Percentiles rank a stretch among this genome's conserved stretches.
Evolutionary conservation across 2,888 invertebrate species (phyloP).

Genomic region (Pharmacophagus antenor): DNA sequence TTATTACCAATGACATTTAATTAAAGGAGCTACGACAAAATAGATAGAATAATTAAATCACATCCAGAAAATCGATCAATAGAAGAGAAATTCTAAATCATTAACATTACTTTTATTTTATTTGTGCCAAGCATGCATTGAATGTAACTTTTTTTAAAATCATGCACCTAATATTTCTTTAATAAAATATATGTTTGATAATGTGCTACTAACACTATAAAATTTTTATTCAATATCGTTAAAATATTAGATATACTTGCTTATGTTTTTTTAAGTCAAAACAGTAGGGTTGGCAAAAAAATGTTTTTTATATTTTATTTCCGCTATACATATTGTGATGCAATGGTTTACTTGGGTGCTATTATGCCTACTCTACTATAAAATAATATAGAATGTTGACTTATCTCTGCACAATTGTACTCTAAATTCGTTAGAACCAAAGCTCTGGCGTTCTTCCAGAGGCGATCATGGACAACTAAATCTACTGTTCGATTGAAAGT

Average conservation of each 20-base stretch:
- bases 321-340: no score
- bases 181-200: not conserved
- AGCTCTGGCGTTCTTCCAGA: conserved; percentile 56
- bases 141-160: not conserved
- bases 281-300: not conserved
- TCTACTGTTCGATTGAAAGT: conserved; percentile 39
- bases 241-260: not conserved
- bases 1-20: no score
- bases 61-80: no score
- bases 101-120: not conserved
- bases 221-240: not conserved
- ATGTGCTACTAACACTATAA: conserved; percentile 6
- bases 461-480: conserved; percentile 50
- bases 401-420: conserved; percentile 33
- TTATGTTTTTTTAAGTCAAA: not conserved
- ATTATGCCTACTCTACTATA: not conserved
- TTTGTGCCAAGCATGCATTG: not conserved
- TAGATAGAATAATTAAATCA: no score
- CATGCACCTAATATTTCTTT: not conserved
- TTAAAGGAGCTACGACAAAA: no score
- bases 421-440: conserved; percentile 55
- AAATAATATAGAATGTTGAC: not conserved
- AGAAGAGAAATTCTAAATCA: not conserved
- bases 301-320: no score
- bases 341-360: no score